phyloP scores from a whole-genome alignment of 2,888 invertebrate species.

The Blastobasis adustella region DNA sequence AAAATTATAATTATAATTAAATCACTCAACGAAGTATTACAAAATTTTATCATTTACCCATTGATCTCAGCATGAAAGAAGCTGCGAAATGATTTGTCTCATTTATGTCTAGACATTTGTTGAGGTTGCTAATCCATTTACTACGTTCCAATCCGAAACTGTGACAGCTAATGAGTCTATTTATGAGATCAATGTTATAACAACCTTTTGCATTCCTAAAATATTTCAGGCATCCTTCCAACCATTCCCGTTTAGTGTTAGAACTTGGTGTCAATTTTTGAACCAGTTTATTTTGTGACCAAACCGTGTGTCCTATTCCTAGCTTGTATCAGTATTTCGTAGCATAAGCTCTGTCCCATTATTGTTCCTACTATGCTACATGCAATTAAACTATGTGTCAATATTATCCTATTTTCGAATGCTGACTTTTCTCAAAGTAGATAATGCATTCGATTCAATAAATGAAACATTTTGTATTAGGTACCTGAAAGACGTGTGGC shows the following conservation, averaged over 20 bases:
- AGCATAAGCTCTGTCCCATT: constrained; percentile 52
- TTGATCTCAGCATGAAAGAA: background rate
- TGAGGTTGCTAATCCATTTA: background rate
- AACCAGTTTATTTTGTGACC: constrained; percentile 29
- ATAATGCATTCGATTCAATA: no score
- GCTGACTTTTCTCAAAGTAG: no score
- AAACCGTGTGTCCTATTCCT: constrained; percentile 50
- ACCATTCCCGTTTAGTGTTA: constrained; percentile 22
- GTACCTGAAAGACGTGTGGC: no score
- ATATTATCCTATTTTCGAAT: no score
- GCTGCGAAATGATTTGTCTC: background rate
- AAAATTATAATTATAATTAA: background rate
- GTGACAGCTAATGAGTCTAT: background rate
- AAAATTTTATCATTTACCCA: background rate
- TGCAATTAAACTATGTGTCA: background rate
- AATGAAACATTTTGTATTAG: no score
- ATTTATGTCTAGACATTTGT: background rate
- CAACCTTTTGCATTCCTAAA: constrained; percentile 28
- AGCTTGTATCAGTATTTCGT: constrained; percentile 66
- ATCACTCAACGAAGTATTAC: background rate
- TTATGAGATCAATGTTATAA: background rate
- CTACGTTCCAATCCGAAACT: background rate
- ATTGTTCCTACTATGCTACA: constrained; percentile 49
- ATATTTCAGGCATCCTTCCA: constrained; percentile 22
- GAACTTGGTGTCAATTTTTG: constrained; percentile 5